These are phyloP conservation scores for Drosophila truncata DNA, from an alignment of 1,140 invertebrate species.

Conservation along the genomic window DNA sequence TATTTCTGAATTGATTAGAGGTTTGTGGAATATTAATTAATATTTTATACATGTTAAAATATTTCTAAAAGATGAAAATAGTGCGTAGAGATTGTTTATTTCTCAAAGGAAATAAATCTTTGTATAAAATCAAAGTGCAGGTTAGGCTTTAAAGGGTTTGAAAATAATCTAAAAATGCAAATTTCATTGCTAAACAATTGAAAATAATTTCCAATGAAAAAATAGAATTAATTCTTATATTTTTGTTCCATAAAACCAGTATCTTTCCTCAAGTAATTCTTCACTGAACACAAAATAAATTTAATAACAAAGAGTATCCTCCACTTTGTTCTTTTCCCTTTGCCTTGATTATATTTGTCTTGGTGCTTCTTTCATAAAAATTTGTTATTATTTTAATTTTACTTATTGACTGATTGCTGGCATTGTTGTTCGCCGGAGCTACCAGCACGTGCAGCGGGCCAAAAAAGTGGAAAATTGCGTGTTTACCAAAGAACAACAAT, in stretches of 20 bases:
- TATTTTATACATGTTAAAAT: background rate
- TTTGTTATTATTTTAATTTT: slow-evolving; percentile 82
- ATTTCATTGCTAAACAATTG: background rate
- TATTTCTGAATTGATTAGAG: background rate
- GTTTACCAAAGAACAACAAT: slow-evolving; percentile 69
- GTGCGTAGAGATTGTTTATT: background rate
- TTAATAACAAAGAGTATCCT: slow-evolving; percentile 5
- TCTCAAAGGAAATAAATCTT: background rate
- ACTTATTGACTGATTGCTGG: slow-evolving; percentile 66
- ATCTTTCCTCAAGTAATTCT: too few species aligned
- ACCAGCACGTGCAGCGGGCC: slow-evolving; percentile 34
- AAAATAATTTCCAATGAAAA: background rate
- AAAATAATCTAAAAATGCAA: background rate
- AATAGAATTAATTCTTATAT: background rate
- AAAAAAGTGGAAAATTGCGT: slow-evolving; percentile 73
- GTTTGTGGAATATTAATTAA: background rate
- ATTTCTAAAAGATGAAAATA: background rate
- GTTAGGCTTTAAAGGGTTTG: background rate
- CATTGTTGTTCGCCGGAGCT: slow-evolving; percentile 29
- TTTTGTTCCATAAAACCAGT: too few species aligned
- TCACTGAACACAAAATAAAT: background rate
- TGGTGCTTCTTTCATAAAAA: slow-evolving; percentile 44
- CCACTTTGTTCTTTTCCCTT: background rate
- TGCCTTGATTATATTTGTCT: slow-evolving; percentile 58
- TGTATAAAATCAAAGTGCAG: background rate